Evolutionary conservation across 2,888 invertebrate species (phyloP), one percentile per base, ranked within the genome.

Genomic region (Platerodrilus igneus): DNA sequence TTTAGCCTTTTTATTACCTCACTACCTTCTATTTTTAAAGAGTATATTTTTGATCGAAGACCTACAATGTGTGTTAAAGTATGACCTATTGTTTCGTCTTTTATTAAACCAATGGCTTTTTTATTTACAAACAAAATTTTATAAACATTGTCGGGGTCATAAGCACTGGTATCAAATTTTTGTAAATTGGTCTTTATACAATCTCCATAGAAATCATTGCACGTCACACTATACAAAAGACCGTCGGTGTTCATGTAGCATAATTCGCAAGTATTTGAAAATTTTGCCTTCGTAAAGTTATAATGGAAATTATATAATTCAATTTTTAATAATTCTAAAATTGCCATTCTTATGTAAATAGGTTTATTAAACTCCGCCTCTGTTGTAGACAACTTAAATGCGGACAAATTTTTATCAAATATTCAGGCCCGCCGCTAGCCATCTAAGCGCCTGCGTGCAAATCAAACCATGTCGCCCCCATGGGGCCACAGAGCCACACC

Each of bases 41-140:
- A 30, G 33, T 59, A 59, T 44, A 55, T 44, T 39, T 58, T 58
- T 4, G 52, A 32, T 28, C 49, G 30, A 6, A 60, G 34, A 2
- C 59, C 62, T 1, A 59, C 46, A 45, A 59, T 63, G 42, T 61
- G 55, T 1, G 44, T 53, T 47, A 61, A 57, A 9, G 57, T 46
- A 30, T 36, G 28, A 2, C 60, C 58, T 15, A 54, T 51, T 26
- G 48, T 51, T 38, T 63, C 62, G 48, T 61, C 59, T 44, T 63
- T 62, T 53, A 63, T 57, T 21, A 60, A 33, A 2, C 62, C 59
- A 2, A 58, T 14, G 2, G 57, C 47, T 47, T 59, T 60, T 42
- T 57, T 59, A 28, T 58, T 58, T 1, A 30, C 52, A 34, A 33
- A 34, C 1, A 51, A 51, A 16, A 59, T 55, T 9, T 25, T 21